phyloP scores from a whole-genome alignment of 2,113 vertebrate genomes.

The Alces alces region DNA sequence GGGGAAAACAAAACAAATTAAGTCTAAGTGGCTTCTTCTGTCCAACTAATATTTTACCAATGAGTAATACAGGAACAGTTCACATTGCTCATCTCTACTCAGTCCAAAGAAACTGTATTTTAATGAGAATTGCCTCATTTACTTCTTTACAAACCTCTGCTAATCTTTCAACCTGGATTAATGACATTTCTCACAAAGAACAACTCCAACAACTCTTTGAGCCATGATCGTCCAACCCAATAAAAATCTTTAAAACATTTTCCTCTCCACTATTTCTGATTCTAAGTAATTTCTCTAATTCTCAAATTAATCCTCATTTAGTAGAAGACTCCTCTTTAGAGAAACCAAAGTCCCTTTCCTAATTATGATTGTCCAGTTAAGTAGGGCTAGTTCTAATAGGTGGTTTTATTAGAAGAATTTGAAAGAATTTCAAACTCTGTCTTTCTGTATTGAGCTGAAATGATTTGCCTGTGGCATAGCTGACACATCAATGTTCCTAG shows the following conservation, averaged over 20 bases:
- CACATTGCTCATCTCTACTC: background rate
- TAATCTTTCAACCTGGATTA: slow-evolving; percentile 24
- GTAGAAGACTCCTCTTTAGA: background rate
- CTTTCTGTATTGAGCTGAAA: background rate
- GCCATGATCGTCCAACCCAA: background rate
- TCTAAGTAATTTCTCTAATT: slow-evolving; percentile 47
- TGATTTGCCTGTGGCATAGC: background rate
- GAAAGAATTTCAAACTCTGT: background rate
- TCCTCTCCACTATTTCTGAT: slow-evolving; percentile 27
- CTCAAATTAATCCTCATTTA: slow-evolving; percentile 51
- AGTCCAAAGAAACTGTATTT: background rate
- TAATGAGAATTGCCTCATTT: slow-evolving; percentile 19
- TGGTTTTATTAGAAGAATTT: background rate
- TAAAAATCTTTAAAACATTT: slow-evolving; percentile 43
- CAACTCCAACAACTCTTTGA: slow-evolving; percentile 1
- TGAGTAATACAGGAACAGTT: background rate
- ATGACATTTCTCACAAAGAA: slow-evolving; percentile 21
- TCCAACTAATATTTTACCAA: slow-evolving; percentile 5
- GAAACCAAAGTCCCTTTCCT: slow-evolving; percentile 29
- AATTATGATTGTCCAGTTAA: slow-evolving; percentile 17
- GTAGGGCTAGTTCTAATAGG: background rate
- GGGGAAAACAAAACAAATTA: background rate
- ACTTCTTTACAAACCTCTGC: background rate
- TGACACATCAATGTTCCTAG: background rate
- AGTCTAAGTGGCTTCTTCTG: background rate